Conservation (phyloP, 2,797 vertebrate genomes). For the Poecilia velifera region DNA sequence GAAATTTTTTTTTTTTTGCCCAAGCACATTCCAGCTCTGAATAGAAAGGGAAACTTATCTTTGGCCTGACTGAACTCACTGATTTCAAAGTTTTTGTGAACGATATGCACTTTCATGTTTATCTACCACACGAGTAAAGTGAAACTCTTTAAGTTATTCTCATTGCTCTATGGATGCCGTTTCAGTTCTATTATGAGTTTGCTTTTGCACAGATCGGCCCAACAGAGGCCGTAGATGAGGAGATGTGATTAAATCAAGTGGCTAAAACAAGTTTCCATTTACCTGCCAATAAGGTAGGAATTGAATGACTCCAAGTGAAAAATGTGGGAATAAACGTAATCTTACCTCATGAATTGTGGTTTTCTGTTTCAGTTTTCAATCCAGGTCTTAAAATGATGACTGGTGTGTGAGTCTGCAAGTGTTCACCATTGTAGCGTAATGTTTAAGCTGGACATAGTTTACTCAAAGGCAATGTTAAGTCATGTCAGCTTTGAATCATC, state of each 20-base stretch:
- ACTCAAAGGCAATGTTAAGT: background rate
- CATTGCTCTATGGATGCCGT: slow-evolving; percentile 31
- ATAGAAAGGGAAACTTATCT: background rate
- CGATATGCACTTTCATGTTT: background rate
- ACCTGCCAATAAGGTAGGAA: background rate
- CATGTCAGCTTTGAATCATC: slow-evolving; percentile 3
- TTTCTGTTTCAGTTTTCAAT: slow-evolving; percentile 10
- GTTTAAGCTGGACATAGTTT: background rate
- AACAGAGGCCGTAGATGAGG: slow-evolving; percentile 27
- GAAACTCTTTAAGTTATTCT: slow-evolving; percentile 29
- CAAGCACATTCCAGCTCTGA: background rate
- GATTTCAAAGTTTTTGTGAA: background rate
- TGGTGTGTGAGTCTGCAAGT: background rate
- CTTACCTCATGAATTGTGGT: slow-evolving; percentile 1
- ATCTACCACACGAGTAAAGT: slow-evolving; percentile 6
- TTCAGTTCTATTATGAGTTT: slow-evolving; percentile 20
- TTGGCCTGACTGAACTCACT: background rate
- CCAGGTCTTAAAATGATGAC: background rate
- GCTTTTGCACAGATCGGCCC: slow-evolving; percentile 4
- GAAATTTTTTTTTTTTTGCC: background rate
- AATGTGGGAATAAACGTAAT: background rate
- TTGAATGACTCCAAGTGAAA: slow-evolving; percentile 18
- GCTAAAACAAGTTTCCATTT: background rate
- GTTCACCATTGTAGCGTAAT: background rate
- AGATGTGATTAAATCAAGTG: slow-evolving; percentile 25